Evolutionary conservation across 1,140 invertebrate genomes (phyloP), one percentile per base, ranked within the genome.

Genomic region (Drosophila sturtevanti): DNA sequence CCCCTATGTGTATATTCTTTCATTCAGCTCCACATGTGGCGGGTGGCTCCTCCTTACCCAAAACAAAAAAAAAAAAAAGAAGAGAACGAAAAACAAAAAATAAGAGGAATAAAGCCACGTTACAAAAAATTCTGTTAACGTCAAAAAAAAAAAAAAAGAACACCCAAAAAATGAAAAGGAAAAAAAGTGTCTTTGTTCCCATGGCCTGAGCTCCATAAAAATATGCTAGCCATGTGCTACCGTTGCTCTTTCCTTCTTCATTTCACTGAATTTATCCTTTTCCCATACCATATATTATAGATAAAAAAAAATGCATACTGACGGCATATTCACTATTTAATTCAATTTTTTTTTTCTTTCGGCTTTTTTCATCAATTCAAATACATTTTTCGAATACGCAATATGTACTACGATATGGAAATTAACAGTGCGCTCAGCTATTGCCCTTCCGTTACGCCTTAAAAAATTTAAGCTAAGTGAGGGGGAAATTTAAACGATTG

Each of bases 171-270:
- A 4, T 4, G 2, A 31, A 6, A 31, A 31, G 27, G 7, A 31
- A 68, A 87, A 87, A 87, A 87, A 79, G 70, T 72, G 73, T 65
- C 84, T 89, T 89, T 89, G 84, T 89, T 89, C 66, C 63, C 24
- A 35, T 65, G 55, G 35, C 12, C 1, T 1, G 27, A 52, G n/a
- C 41, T n/a, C 27, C 68, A 72, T 70, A 70, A 79, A 78, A 87
- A 86, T 87, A 81, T 79, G 74, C 69, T 56, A 27, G 55, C 67
- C 75, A 55, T 71, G 35, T 51, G 56, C 62, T 58, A 41, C 7
- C 22, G 11, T 12, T 63, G 21, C 51, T 21, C 41, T 48, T 56
- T 24, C 44, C 24, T 59, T 51, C 51, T 12, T 27, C 54, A 58
- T 65, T 74, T 60, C 10, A 37, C 27, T 56, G 12, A n/a, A 16